Evolutionary conservation across 2,113 vertebrate species (phyloP), one percentile per base, ranked within the genome.

Genomic region (rabbit (Oryctolagus cuniculus)): DNA sequence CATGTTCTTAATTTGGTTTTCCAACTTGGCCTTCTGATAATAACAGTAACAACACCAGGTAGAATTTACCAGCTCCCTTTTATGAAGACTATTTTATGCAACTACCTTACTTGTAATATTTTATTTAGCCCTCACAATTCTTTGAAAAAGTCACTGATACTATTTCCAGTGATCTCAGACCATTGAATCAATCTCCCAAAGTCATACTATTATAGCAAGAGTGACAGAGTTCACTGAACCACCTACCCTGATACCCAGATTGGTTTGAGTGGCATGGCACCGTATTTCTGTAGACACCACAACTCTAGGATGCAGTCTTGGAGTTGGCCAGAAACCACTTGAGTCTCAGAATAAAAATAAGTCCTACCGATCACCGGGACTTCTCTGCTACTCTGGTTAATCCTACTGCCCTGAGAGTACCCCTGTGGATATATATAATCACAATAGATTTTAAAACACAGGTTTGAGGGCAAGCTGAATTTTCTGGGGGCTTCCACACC

Each of bases 51-150:
- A 90, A 21, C 0, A 72, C 6, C 7, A 80, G 53, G 11, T 69
- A 31, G 11, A 49, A 90, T 16, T 85, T 66, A 79, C 51, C 4
- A 9, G 70, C 36, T 55, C 53, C 31, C 44, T 44, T 24, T 13
- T 49, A 1, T 67, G 29, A 10, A 36, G 17, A 31, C 15, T 21
- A 61, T 34, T 74, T 74, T 74, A 51, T 22, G 10, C 53, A 77
- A 36, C 19, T 73, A 25, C 67, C 78, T 86, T 61, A 69, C 4
- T 53, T 16, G 9, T 22, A 91, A 70, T 83, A 34, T 89, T 29
- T 51, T 87, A 67, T 29, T 92, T 82, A 94, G 95, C 69, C 36
- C 8, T 94, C 80, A 89, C 1, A 70, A 29, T 38, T 93, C 53
- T 92, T 93, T 90, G n/a, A 74, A 81, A 63, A 70, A 89, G 21